Evolutionary conservation across 2,888 invertebrate genomes (phyloP), one percentile per base, ranked within the genome.

Genomic region (Archaeoteleia sp.): DNA sequence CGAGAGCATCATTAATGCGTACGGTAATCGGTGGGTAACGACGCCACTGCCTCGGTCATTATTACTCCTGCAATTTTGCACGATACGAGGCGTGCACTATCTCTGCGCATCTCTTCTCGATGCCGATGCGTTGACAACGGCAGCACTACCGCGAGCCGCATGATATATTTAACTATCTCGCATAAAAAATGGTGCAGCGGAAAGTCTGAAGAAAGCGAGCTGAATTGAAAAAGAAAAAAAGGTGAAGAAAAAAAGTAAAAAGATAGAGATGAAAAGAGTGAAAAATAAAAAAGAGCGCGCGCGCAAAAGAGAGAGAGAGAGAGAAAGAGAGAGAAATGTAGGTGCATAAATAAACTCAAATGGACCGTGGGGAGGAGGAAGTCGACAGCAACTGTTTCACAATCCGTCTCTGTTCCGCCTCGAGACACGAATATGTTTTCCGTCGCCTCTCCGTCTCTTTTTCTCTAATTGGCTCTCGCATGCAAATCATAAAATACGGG

Each of bases 401-500:
- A 37, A 40, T 34, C 35, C 48, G 12, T 53, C 34, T 46, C 37
- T 45, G 39, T 15, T 37, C 34, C 32, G n/a, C 17, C 32, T 14
- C 32, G 20, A 10, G 14, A n/a, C 14, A 6, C 8, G 25, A 20
- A 37, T 37, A 14, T 23, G 45, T 23, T 27, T 43, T 39, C 29
- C 29, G n/a, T 29, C n/a, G 9, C 29, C 29, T 8, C 29, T 9
- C 9, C 34, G 25, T 42, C 49, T 34, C 42, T 34, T 12, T 46
- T 43, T 51, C 46, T 60, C 62, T 70, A 68, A 70, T 68, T 66
- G 66, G 57, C 58, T 63, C 63, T 60, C 63, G 43, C 67, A 67
- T 63, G 68, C 68, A 68, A 68, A 72, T 72, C 70, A 70, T 70
- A 67, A 72, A 68, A 58, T 66, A 72, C 62, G 54, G 53, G 60